Evolutionary conservation across 1,140 invertebrate genomes (phyloP).

Genomic region (Maniola jurtina): DNA sequence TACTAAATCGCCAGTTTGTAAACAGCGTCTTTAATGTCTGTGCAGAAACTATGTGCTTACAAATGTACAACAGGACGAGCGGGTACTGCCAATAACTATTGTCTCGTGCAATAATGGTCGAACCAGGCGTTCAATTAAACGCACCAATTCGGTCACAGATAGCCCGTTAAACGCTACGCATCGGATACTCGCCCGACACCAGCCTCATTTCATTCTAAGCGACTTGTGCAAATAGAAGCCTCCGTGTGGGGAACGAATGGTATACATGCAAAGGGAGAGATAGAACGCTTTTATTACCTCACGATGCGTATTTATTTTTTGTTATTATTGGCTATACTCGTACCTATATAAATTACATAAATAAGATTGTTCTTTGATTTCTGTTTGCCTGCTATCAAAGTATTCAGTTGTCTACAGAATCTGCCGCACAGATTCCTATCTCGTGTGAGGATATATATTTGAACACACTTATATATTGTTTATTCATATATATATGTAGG

Average conservation of each 20-base stretch:
- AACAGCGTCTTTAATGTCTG: slow-evolving; percentile 4
- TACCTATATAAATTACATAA: not conserved
- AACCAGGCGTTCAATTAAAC: slow-evolving; percentile 73
- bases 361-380: not conserved
- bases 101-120: slow-evolving; percentile 64
- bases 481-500: too few relatives aligned
- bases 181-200: slow-evolving; percentile 43
- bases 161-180: slow-evolving; percentile 55
- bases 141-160: slow-evolving; percentile 61
- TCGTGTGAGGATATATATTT: too few relatives aligned
- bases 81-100: slow-evolving; percentile 66
- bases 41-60: slow-evolving; percentile 29
- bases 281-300: slow-evolving; percentile 5
- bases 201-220: slow-evolving; percentile 41
- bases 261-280: not conserved
- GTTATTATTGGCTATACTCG: not conserved
- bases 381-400: not conserved
- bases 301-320: slow-evolving; percentile 2
- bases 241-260: slow-evolving; percentile 2
- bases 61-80: slow-evolving; percentile 31
- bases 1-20: not conserved
- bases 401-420: not conserved
- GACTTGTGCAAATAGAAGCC: slow-evolving; percentile 33
- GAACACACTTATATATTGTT: too few relatives aligned
- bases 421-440: too few relatives aligned